phyloP scores from a whole-genome alignment of 2,113 vertebrate species.

The Oreochromis tanganicae region DNA sequence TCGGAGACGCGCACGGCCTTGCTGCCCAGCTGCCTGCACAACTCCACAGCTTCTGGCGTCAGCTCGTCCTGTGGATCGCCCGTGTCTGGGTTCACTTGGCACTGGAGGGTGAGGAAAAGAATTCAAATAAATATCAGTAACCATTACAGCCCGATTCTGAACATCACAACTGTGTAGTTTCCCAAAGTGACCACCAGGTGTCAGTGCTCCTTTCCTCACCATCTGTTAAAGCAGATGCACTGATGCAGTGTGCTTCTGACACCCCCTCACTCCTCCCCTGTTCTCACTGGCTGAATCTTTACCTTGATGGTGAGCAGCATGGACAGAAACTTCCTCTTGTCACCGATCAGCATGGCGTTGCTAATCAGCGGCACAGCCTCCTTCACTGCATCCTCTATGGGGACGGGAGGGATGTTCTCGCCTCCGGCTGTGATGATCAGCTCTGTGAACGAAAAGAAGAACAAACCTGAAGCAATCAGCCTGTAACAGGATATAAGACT shows the following conservation, averaged over 20 bases:
- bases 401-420: constrained; percentile 84
- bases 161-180: not conserved
- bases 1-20: constrained; percentile 73
- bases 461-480: accelerated
- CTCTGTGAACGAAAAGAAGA: constrained; percentile 68
- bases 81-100: constrained; percentile 55
- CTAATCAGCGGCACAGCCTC: constrained; percentile 85
- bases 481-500: not conserved
- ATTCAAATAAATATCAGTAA: not conserved
- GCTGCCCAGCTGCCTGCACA: constrained; percentile 81
- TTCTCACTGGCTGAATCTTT: not conserved
- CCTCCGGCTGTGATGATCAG: constrained; percentile 90
- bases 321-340: constrained; percentile 85
- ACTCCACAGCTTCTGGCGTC: constrained; percentile 66
- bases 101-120: constrained; percentile 56
- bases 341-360: constrained; percentile 87
- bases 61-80: constrained; percentile 79
- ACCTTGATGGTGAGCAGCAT: constrained; percentile 91
- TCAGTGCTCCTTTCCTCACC: not conserved
- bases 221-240: not conserved
- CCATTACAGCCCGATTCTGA: accelerated
- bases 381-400: constrained; percentile 84
- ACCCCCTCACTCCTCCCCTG: not conserved
- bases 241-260: not conserved
- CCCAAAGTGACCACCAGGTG: constrained; percentile 39